Conservation (phyloP, 2,888 invertebrate species). For the Cryptus armator region DNA sequence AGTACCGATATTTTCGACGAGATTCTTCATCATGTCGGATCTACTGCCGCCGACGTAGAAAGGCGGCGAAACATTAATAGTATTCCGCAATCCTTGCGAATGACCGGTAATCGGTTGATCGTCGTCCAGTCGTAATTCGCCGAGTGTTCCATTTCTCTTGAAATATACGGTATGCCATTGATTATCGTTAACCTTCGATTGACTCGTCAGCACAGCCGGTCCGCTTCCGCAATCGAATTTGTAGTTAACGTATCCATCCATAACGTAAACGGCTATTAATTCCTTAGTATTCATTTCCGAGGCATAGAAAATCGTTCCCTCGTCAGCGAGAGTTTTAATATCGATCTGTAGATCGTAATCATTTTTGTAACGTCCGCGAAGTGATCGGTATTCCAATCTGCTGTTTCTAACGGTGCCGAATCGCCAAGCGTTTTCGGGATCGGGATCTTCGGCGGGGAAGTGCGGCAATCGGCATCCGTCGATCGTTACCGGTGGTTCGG, state of each 20-base stretch:
- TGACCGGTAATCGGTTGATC: conserved; percentile 86
- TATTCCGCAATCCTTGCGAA: conserved; percentile 85
- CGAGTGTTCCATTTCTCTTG: conserved; percentile 88
- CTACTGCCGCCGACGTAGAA: conserved; percentile 94
- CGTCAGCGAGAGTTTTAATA: conserved; percentile 91
- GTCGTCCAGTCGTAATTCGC: conserved; percentile 90
- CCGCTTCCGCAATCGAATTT: conserved; percentile 90
- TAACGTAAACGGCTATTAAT: conserved; percentile 91
- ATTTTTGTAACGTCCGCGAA: conserved; percentile 87
- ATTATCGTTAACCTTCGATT: conserved; percentile 89
- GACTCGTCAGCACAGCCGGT: conserved; percentile 87
- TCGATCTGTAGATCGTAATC: conserved; percentile 92
- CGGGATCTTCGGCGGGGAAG: conserved; percentile 86
- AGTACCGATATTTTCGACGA: conserved; percentile 84
- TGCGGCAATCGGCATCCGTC: conserved; percentile 86
- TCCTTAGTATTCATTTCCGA: conserved; percentile 88
- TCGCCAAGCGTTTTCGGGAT: conserved; percentile 87
- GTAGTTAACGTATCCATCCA: conserved; percentile 89
- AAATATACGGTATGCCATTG: conserved; percentile 93
- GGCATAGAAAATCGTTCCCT: conserved; percentile 95
- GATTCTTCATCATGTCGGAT: conserved; percentile 84
- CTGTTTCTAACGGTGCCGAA: conserved; percentile 90
- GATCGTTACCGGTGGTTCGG: conserved; percentile 78
- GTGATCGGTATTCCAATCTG: conserved; percentile 90
- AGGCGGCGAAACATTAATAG: conserved; percentile 89